phyloP scores from a whole-genome alignment of 2,797 vertebrate species.

The Brachymystax lenok region DNA sequence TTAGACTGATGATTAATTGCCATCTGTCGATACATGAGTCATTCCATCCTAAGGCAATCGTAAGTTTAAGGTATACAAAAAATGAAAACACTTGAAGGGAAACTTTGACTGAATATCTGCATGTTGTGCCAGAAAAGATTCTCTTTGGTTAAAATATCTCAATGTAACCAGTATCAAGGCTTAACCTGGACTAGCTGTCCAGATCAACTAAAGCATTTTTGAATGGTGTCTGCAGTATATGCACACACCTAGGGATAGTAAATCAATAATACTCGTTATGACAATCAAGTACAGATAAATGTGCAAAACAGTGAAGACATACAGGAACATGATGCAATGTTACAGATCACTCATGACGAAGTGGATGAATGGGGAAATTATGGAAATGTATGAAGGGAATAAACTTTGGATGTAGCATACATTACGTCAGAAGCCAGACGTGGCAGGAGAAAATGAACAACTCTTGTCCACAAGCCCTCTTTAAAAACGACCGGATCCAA shows the following conservation, averaged over 20 bases:
- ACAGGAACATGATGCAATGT: neutral
- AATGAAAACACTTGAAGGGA: too few relatives aligned
- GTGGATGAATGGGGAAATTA: neutral
- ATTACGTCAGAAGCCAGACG: slow-evolving; percentile 10
- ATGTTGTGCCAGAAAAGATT: too few relatives aligned
- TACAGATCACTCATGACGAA: neutral
- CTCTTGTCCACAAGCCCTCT: slow-evolving; percentile 69
- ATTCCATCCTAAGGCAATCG: too few relatives aligned
- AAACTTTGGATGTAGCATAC: slow-evolving; percentile 5
- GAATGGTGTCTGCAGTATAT: neutral
- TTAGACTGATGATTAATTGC: slow-evolving; percentile 49
- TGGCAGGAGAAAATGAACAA: slow-evolving; percentile 67
- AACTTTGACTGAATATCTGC: too few relatives aligned
- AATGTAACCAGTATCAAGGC: neutral
- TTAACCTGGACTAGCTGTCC: neutral
- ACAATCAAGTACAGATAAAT: neutral
- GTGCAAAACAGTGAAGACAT: neutral
- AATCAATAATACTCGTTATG: neutral
- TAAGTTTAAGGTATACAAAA: too few relatives aligned
- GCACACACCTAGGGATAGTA: neutral
- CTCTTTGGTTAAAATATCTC: neutral
- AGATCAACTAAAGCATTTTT: neutral
- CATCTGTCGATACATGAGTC: slow-evolving; percentile 48
- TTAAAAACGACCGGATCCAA: slow-evolving; percentile 63
- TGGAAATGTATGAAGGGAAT: neutral